These are phyloP conservation scores for Petrolisthes cinctipes DNA, from an alignment of 2,888 invertebrate species.

Conservation along the genomic window DNA sequence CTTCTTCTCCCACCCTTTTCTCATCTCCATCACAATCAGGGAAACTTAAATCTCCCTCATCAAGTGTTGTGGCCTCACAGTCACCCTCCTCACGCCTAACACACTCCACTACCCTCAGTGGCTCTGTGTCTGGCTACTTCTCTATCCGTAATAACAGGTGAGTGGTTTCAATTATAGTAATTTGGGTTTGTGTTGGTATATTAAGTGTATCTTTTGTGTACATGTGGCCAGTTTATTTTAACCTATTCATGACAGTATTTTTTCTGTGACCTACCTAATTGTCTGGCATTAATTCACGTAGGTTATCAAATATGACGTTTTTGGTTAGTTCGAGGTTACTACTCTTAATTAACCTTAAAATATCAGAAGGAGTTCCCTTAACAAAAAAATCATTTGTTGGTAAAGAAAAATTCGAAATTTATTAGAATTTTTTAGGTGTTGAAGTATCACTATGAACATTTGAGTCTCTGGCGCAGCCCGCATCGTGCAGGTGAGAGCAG, in stretches of 20 bases:
- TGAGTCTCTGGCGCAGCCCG: not conserved
- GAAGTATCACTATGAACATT: not conserved
- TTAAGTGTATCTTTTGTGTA: not conserved
- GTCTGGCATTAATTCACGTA: not conserved
- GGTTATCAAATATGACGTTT: not conserved
- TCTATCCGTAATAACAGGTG: not conserved
- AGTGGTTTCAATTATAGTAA: not conserved
- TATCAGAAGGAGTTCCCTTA: too few species aligned
- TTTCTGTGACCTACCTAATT: not conserved
- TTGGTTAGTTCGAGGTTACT: too few species aligned
- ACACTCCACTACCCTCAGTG: not conserved
- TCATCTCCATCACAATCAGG: not conserved
- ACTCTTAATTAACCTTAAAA: too few species aligned
- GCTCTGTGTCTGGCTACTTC: not conserved
- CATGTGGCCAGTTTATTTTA: not conserved
- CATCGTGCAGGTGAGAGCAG: not conserved
- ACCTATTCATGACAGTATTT: not conserved
- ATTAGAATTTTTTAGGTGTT: not conserved
- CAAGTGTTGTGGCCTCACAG: not conserved
- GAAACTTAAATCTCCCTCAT: not conserved
- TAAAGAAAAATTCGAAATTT: not conserved
- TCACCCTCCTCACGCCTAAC: not conserved
- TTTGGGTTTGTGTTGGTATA: not conserved
- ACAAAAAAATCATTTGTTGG: not conserved
- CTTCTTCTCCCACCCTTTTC: not conserved